Conservation (phyloP, 2,797 vertebrate genomes). For the Anniella stebbinsi region DNA sequence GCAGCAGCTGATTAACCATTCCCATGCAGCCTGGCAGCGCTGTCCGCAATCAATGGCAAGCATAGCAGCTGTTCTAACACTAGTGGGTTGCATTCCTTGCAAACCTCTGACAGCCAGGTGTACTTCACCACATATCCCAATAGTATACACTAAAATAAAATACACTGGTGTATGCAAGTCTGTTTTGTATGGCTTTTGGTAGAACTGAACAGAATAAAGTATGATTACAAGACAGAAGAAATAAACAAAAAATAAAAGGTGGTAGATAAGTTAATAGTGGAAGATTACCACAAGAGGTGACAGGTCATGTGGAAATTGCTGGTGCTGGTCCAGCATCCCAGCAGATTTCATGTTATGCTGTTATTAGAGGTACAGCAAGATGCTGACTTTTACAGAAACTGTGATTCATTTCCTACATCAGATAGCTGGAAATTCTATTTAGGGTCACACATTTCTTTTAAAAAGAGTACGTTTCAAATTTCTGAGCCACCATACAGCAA, state of each 20-base stretch:
- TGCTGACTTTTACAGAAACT: not conserved
- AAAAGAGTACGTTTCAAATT: not conserved
- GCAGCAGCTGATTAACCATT: not conserved
- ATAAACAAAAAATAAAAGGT: not conserved
- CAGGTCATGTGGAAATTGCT: not conserved
- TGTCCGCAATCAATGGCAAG: slow-evolving; percentile 4
- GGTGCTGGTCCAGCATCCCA: not conserved
- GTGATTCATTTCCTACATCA: not conserved
- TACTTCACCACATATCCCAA: not conserved
- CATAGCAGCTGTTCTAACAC: not conserved
- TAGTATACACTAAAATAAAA: not conserved
- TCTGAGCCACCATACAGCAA: not conserved
- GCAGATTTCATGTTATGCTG: not conserved
- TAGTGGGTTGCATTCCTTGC: not conserved
- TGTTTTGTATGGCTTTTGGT: not conserved
- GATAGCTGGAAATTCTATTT: not conserved
- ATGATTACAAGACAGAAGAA: not conserved
- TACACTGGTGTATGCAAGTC: not conserved
- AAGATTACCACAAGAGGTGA: not conserved
- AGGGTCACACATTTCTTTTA: not conserved
- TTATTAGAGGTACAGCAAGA: not conserved
- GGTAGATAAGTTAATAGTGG: not conserved
- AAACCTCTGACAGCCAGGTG: not conserved
- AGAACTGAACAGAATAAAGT: not conserved
- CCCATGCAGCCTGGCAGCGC: not conserved